Evolutionary conservation across 1,140 invertebrate species (phyloP).

Genomic region (Diorhabda carinulata): DNA sequence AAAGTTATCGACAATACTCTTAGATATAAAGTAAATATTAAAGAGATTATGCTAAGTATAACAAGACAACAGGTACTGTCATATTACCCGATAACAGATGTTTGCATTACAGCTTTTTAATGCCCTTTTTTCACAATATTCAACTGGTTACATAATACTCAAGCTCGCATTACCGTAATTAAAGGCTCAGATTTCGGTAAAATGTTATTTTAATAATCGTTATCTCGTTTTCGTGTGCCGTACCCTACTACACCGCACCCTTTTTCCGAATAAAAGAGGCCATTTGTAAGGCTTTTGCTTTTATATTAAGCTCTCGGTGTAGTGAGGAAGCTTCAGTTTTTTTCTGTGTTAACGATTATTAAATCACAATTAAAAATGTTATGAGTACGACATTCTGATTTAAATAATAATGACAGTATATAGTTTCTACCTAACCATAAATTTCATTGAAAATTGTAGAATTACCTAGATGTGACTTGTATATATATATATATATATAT

Average conservation of each 20-base stretch:
- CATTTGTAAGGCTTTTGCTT: slow-evolving; percentile 15
- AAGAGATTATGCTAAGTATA: background rate
- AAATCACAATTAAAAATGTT: too few species aligned
- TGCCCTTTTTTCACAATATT: slow-evolving; percentile 3
- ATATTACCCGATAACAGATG: background rate
- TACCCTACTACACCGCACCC: slow-evolving; percentile 12
- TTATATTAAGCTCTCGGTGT: background rate
- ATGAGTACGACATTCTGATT: too few species aligned
- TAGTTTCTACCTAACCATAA: too few species aligned
- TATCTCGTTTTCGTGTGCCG: slow-evolving; percentile 17
- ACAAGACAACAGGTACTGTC: background rate
- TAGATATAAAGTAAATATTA: background rate
- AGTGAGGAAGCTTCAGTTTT: background rate
- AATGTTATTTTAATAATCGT: slow-evolving; percentile 17
- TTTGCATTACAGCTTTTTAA: slow-evolving; percentile 1
- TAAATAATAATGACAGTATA: too few species aligned
- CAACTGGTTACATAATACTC: slow-evolving; percentile 7
- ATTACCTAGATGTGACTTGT: too few species aligned
- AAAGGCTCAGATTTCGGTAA: slow-evolving; percentile 10
- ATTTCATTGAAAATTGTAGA: too few species aligned
- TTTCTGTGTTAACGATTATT: too few species aligned
- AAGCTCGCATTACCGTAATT: slow-evolving; percentile 15
- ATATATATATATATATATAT: too few species aligned
- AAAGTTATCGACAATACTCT: too few species aligned
- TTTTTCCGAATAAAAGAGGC: slow-evolving; percentile 13